These are phyloP conservation scores for Polyergus mexicanus DNA, from an alignment of 1,140 invertebrate species.

Conservation along the genomic window DNA sequence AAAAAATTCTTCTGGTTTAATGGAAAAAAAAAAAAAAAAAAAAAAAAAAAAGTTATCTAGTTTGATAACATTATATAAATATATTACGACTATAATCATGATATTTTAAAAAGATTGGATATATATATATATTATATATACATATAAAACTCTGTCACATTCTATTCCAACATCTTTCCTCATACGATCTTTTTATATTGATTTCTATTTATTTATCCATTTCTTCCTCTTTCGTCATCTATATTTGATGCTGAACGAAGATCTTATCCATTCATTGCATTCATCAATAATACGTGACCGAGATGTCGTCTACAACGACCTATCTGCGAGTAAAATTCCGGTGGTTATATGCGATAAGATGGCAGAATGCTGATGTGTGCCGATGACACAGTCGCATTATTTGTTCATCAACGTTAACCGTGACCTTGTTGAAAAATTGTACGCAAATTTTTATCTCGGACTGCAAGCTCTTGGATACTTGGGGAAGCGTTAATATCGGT, in stretches of 20 bases:
- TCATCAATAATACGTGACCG: conserved; percentile 56
- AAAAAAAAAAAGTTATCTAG: background rate
- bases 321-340: background rate
- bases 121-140: too few relatives aligned
- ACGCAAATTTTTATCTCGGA: conserved; percentile 15
- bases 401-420: conserved; percentile 2
- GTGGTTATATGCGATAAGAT: conserved; percentile 28
- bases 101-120: background rate
- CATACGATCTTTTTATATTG: background rate
- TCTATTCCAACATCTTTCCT: conserved; percentile 48
- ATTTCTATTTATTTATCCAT: conserved; percentile 65
- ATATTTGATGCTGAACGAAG: conserved; percentile 59
- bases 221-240: conserved; percentile 69
- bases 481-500: background rate
- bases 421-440: conserved; percentile 9
- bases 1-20: background rate
- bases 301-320: conserved; percentile 16
- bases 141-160: conserved; percentile 58
- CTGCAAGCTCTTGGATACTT: background rate
- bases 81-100: background rate
- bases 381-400: background rate
- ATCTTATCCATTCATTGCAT: conserved; percentile 56
- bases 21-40: background rate
- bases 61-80: background rate
- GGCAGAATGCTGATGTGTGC: conserved; percentile 7